A percentile compares a stretch with the other conserved stretches of the same genome.
These are phyloP conservation scores for Berghia stephanieae DNA, from an alignment of 1,140 invertebrate genomes.

Conservation along the genomic window DNA sequence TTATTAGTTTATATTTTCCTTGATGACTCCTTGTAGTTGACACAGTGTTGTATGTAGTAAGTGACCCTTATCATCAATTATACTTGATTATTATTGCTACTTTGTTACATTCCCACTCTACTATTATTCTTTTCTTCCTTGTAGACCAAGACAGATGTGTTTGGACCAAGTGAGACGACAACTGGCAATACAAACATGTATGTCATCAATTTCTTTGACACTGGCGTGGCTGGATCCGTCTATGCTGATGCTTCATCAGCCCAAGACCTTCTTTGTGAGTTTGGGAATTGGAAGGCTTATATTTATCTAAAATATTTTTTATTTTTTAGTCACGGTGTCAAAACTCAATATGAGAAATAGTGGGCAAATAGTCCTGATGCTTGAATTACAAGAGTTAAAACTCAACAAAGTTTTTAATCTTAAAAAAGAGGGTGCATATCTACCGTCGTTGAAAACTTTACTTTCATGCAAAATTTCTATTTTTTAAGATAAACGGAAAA, in stretches of 20 bases:
- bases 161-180: slow-evolving; percentile 49
- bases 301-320: too few relatives aligned
- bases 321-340: too few relatives aligned
- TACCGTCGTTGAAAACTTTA: too few relatives aligned
- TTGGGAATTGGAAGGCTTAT: too few relatives aligned
- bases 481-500: too few relatives aligned
- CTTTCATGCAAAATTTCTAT: too few relatives aligned
- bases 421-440: too few relatives aligned
- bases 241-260: slow-evolving; percentile 43
- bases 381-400: too few relatives aligned
- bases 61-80: neutral
- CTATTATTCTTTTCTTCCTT: slow-evolving; percentile 33
- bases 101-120: too few relatives aligned
- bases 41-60: neutral
- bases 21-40: neutral
- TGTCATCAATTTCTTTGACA: slow-evolving; percentile 48
- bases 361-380: too few relatives aligned
- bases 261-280: slow-evolving; percentile 42
- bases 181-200: slow-evolving; percentile 31
- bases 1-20: neutral
- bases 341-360: too few relatives aligned
- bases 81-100: neutral
- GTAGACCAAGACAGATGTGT: slow-evolving; percentile 45
- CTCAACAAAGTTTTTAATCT: too few relatives aligned
- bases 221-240: slow-evolving; percentile 46